Base-by-base conservation (phyloP, 2,113 vertebrate genomes). In the Aleadryas rufinucha region DNA sequence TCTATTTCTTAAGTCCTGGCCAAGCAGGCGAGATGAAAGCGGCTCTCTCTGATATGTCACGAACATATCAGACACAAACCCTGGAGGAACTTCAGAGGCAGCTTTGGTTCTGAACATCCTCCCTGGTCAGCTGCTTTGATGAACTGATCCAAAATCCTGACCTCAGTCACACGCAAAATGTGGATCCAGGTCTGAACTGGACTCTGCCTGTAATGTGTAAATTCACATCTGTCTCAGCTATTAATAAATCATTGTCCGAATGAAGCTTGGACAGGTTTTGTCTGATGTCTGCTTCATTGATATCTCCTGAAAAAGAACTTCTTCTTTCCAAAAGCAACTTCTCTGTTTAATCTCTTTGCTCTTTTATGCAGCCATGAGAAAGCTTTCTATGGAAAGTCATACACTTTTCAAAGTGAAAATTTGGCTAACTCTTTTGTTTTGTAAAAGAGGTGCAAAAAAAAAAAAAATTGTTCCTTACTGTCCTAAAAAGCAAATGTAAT, bases 401-500 rank as follows among this genome's bases (percentile, higher is more conserved):
- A 22, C 7, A 11, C 24, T 76, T 83, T 83, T 57, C 22, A 79
- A 33, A 4, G 26, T 17, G 33, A 92, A 95, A 85, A 79, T 94
- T 57, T 70, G 50, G 39, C 5, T 66, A 76, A 68, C 8, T 54
- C 20, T 83, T 71, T 39, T 39, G 72, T 53, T 64, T 35, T 69
- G 53, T 35, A 80, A 78, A 91, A 13, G 12, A 47, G 11, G 52
- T 63, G 18, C 1, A 63, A 26, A 44, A 53, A 50, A 44, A 84
- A 88, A 30, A 44, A 31, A 49, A 41, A 80, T 94, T 64, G 18
- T n/a, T 91, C 65, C 47, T 75, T 45, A 57, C 82, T 88, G 74
- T 91, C 92, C 93, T 97, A 89, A 88, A 97, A 97, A 95, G 19
- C 57, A 87, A 69, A 82, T 44, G 60, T 45, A 89, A 95, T 80